Evolutionary conservation across 2,113 vertebrate genomes (phyloP), one percentile per base, ranked within the genome.

Genomic region (Nettapus auritus): DNA sequence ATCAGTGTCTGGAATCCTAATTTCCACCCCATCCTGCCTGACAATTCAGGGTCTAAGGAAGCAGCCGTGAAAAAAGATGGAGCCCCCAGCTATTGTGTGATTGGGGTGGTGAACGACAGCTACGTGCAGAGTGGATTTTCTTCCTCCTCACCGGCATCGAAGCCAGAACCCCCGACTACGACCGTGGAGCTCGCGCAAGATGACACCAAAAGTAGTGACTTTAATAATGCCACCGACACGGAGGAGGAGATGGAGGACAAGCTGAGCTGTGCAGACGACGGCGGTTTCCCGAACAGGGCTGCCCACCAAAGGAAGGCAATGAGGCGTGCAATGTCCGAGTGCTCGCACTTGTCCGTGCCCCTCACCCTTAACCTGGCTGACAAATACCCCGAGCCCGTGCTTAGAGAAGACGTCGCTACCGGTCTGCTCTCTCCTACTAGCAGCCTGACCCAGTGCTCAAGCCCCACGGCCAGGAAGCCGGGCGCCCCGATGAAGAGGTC

Each of bases 291-390:
- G 40, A 73, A 82, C 87, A 97, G 98, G 79, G 98, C 97, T 40
- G 97, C 98, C 75, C 98, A 98, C 75, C 99, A 99, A 96, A 98
- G 99, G 91, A 99, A 99, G 96, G 98, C 98, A 3, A 98, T 99
- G 98, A 97, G 98, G 31, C 98, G 99, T 40, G 99, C 99, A 5
- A 98, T 99, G 98, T 99, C 99, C 1, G 99, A 99, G 88, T 99
- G 99, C 94, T 99, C 99, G 38, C 99, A 99, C 96, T 98, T 99
- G 84, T 98, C 98, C 0, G 99, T 99, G 20, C 99, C 99, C n/a
- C 97, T 97, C 6, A 97, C 98, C 94, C 97, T 98, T 33, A 97
- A 99, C 97, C 98, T 99, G 78, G 98, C 98, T 2, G 99, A 99
- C 92, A 99, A 99, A 91, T 99, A 99, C 89, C 99, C 99, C 11